Base-by-base conservation (phyloP, 2,888 invertebrate genomes). In the Chrysomela aeneicollis region DNA sequence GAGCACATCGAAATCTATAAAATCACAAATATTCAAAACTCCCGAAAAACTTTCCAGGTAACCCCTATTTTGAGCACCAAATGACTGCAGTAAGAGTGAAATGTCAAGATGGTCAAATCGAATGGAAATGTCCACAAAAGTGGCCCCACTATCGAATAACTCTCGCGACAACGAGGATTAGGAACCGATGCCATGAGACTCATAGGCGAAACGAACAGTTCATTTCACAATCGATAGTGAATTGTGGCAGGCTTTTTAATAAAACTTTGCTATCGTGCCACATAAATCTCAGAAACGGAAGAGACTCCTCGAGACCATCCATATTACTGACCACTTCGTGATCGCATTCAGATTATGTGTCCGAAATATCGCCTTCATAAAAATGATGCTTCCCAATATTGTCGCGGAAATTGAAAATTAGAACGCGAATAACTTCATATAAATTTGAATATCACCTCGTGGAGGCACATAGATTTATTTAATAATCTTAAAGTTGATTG, bases 221-320 rank as follows among this genome's bases (percentile, higher is more conserved):
- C 55, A 55, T 46, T 47, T 37, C 46, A 30, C 19, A 46, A 46
- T 46, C 46, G 46, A 57, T 57, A 26, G 26, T 46, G 57, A 57
- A 57, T 57, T 46, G 46, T 57, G 57, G 26, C 57, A 9, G 47
- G 15, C 57, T 47, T 57, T 54, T 57, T 57, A 57, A 57, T 57
- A 57, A 57, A 57, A 57, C 57, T 57, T 57, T 57, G 57, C 57
- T 5, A 46, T 57, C 57, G 46, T 57, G 17, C 57, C 42, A 22
- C 46, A 57, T 57, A 57, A 57, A 57, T 57, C 46, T 26, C 21
- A 21, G 57, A 17, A 21, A 57, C 42, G 42, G 12, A 6, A 35
- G 35, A 10, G 35, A 35, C 9, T 35, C 12, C 35, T 35, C 2
- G 35, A 42, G 12, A 3, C 42, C 42, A 42, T 15, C 42, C 12